Evolutionary conservation across 2,888 invertebrate genomes (phyloP).

Genomic region (Stomorhina lunata): DNA sequence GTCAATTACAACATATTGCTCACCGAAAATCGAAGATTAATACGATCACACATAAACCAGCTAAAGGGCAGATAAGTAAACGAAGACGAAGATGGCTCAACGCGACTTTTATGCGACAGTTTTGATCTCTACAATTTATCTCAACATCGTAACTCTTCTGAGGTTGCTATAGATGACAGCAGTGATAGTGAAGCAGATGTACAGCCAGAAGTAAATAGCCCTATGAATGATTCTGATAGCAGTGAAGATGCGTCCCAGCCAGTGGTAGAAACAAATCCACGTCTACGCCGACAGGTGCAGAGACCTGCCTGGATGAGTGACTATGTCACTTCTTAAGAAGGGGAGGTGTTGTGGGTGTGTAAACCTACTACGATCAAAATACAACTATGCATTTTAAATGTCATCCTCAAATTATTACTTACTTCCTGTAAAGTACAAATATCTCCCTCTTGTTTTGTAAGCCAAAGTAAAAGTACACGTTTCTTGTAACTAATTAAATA

Average conservation of each 20-base stretch:
- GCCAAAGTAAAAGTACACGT: no score
- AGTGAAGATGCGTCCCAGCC: neutral
- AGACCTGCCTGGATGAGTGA: neutral
- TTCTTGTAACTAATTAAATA: no score
- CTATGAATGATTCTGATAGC: neutral
- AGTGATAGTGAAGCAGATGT: no score
- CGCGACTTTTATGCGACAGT: neutral
- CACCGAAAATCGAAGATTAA: neutral
- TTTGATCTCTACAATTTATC: neutral
- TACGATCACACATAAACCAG: constrained; percentile 5
- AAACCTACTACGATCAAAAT: no score
- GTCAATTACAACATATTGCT: constrained; percentile 12
- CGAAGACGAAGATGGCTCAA: neutral
- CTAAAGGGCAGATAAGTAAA: neutral
- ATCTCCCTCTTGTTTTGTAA: no score
- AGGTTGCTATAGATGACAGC: neutral
- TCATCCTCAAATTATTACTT: no score
- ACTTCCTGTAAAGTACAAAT: no score
- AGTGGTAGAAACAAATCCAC: neutral
- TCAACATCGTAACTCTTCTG: neutral
- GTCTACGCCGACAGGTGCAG: neutral
- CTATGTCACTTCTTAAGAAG: neutral
- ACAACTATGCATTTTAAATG: no score
- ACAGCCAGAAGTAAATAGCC: no score
- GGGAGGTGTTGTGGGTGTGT: neutral